A percentile compares a stretch with the other conserved stretches of the same genome.
These are phyloP conservation scores for Mycogona germanica DNA, from an alignment of 2,888 invertebrate species.

Conservation along the genomic window DNA sequence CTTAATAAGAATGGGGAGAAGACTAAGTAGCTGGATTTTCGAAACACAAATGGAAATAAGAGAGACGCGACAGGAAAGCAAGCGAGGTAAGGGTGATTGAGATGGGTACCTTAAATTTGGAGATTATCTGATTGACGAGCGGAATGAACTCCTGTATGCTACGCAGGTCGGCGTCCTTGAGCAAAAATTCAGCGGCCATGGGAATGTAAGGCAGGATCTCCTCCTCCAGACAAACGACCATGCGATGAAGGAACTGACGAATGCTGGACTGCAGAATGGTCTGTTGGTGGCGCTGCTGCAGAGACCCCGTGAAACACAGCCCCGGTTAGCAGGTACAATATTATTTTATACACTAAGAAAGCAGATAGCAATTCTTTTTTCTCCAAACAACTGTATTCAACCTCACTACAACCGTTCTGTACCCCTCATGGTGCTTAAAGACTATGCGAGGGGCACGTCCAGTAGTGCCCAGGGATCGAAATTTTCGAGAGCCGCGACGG, in stretches of 20 bases:
- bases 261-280: constrained; percentile 36
- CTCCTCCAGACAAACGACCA: constrained; percentile 44
- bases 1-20: too few relatives aligned
- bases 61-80: constrained; percentile 1
- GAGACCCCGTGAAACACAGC: too few relatives aligned
- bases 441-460: too few relatives aligned
- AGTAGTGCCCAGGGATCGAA: too few relatives aligned
- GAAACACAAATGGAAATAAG: too few relatives aligned
- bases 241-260: constrained; percentile 43
- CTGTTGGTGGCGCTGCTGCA: constrained; percentile 24
- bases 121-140: constrained; percentile 43
- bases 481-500: too few relatives aligned
- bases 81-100: neutral
- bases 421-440: too few relatives aligned
- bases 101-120: constrained; percentile 42
- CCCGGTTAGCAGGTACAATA: neutral
- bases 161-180: constrained; percentile 33
- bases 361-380: neutral
- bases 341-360: constrained; percentile 4
- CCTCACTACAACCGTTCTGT: too few relatives aligned
- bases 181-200: constrained; percentile 37
- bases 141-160: constrained; percentile 41
- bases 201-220: constrained; percentile 43
- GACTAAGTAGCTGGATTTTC: too few relatives aligned
- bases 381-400: neutral